Percentiles rank a stretch among this genome's conserved stretches.
These are phyloP conservation scores for Busseola fusca DNA, from an alignment of 2,888 invertebrate species.

Conservation along the genomic window DNA sequence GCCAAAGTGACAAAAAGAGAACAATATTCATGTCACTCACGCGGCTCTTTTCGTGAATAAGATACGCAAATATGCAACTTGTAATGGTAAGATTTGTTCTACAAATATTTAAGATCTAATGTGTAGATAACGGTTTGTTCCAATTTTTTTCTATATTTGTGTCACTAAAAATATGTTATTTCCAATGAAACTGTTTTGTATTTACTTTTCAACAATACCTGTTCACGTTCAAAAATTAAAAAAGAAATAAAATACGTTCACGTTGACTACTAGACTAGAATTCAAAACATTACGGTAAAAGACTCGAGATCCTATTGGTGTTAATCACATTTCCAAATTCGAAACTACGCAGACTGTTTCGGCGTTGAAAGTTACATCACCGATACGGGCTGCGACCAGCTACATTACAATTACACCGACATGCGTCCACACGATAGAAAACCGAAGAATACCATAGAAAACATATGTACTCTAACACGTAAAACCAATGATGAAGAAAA, in stretches of 20 bases:
- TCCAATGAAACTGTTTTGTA: conserved; percentile 5
- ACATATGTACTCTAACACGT: conserved; percentile 4
- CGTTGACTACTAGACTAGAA: background rate
- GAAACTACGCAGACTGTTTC: conserved; percentile 34
- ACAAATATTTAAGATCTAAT: conserved; percentile 28
- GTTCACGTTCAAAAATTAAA: background rate
- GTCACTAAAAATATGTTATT: conserved; percentile 3
- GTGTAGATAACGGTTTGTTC: conserved; percentile 19
- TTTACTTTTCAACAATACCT: conserved; percentile 12
- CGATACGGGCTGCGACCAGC: conserved; percentile 26
- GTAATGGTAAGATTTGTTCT: conserved; percentile 6
- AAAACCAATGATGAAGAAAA: conserved; percentile 17
- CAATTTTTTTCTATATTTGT: conserved; percentile 16
- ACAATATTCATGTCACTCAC: conserved; percentile 27
- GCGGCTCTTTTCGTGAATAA: conserved; percentile 8
- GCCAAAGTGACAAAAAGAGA: conserved; percentile 38
- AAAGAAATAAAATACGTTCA: background rate
- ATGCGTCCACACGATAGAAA: conserved; percentile 11
- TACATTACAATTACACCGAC: conserved; percentile 16
- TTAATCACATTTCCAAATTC: conserved; percentile 47
- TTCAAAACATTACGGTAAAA: conserved; percentile 23
- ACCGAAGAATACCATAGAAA: conserved; percentile 17
- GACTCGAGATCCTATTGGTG: conserved; percentile 20
- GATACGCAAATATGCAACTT: conserved; percentile 16
- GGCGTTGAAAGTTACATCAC: conserved; percentile 47